Evolutionary conservation across 2,888 invertebrate species (phyloP).

Genomic region (Yponomeuta evonymella): DNA sequence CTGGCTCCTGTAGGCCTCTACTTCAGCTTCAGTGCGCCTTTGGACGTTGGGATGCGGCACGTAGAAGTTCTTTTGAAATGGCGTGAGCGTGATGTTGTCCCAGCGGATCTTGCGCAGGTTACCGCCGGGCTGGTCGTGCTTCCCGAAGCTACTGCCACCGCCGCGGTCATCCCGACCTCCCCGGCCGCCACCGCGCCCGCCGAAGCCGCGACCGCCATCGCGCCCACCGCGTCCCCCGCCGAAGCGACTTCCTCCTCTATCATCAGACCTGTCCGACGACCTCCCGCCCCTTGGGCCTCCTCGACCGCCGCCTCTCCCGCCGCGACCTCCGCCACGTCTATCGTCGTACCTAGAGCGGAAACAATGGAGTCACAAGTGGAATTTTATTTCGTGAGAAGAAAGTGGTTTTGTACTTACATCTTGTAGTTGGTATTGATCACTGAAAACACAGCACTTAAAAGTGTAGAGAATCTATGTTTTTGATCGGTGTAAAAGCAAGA

Average conservation of each 20-base stretch:
- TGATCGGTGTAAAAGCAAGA: not conserved
- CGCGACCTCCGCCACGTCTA: constrained; percentile 67
- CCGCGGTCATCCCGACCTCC: constrained; percentile 57
- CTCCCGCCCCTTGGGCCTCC: constrained; percentile 59
- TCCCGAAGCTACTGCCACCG: constrained; percentile 64
- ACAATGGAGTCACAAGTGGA: constrained; percentile 13
- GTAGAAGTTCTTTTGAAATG: constrained; percentile 96
- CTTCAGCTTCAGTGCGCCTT: constrained; percentile 78
- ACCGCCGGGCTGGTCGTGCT: constrained; percentile 84
- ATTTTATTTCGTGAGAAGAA: not conserved
- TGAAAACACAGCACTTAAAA: not conserved
- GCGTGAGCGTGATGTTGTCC: constrained; percentile 87
- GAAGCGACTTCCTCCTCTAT: constrained; percentile 26
- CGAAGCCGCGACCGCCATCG: constrained; percentile 45
- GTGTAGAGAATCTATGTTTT: not conserved
- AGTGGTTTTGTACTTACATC: not conserved
- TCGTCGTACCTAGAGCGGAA: constrained; percentile 64
- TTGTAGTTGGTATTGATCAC: not conserved
- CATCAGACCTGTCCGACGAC: constrained; percentile 42
- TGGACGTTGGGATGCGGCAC: constrained; percentile 86
- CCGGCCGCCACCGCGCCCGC: constrained; percentile 46
- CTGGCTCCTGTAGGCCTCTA: constrained; percentile 85
- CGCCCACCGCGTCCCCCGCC: constrained; percentile 39
- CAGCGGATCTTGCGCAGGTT: constrained; percentile 90
- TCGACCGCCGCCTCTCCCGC: constrained; percentile 62